Percentiles rank a stretch among this genome's conserved stretches.
Evolutionary conservation across 1,140 invertebrate genomes (phyloP).

Genomic region (Lepidurus apus): DNA sequence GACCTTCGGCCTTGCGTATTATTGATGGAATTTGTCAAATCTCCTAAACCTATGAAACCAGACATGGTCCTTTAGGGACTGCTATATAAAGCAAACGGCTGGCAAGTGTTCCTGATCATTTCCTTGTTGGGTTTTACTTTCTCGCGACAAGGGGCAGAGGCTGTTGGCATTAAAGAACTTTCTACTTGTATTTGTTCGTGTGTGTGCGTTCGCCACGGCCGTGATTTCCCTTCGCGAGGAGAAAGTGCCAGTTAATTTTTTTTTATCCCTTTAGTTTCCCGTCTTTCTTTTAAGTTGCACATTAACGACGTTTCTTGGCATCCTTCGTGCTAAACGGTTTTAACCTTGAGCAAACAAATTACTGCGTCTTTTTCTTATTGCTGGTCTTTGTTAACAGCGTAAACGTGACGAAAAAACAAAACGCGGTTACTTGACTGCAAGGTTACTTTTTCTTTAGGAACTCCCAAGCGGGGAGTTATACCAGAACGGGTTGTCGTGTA

Average conservation of each 20-base stretch:
- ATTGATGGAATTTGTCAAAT: background rate
- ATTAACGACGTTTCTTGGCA: background rate
- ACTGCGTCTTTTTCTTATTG: background rate
- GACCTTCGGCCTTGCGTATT: conserved; percentile 5
- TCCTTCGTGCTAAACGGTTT: background rate
- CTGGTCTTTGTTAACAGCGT: background rate
- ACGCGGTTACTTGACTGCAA: background rate
- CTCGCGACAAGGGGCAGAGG: background rate
- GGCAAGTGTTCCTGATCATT: conserved; percentile 9
- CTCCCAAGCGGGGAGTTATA: background rate
- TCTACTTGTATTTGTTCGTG: background rate
- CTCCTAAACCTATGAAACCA: background rate
- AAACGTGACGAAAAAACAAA: background rate
- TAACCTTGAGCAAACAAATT: background rate
- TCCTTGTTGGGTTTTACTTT: background rate
- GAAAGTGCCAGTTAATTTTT: background rate
- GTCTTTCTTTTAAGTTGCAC: background rate
- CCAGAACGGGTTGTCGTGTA: background rate
- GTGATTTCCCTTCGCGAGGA: background rate
- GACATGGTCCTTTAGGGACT: background rate
- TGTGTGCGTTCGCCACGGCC: background rate
- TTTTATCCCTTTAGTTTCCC: background rate
- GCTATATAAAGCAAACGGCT: background rate
- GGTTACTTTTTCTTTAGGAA: background rate
- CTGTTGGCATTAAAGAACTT: background rate